These are phyloP conservation scores for Lytechinus pictus DNA, from an alignment of 35 echinoderm and acorn worm species.

Conservation along the genomic window DNA sequence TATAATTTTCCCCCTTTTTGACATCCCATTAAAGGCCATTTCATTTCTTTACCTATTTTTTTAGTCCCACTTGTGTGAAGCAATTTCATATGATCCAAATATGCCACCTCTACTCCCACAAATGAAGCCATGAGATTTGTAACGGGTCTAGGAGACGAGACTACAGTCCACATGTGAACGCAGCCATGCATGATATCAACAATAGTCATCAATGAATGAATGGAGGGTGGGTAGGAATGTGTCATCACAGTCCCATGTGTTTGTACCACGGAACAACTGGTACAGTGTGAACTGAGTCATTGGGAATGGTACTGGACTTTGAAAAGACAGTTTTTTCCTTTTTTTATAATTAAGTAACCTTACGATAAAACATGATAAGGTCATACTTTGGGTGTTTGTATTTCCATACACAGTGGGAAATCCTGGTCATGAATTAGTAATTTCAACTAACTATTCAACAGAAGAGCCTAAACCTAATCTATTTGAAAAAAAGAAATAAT, in stretches of 20 bases:
- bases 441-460: too few relatives aligned
- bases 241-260: neutral
- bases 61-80: too few relatives aligned
- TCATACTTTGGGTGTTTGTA: neutral
- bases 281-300: neutral
- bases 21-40: too few relatives aligned
- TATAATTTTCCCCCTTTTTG: too few relatives aligned
- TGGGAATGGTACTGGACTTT: neutral
- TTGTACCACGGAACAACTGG: neutral
- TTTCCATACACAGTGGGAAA: neutral
- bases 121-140: neutral
- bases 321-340: neutral
- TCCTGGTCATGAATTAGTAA: neutral
- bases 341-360: too few relatives aligned
- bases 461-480: too few relatives aligned
- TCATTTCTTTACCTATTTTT: too few relatives aligned
- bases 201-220: neutral
- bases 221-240: neutral
- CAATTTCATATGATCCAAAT: too few relatives aligned
- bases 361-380: neutral
- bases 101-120: too few relatives aligned
- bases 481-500: too few relatives aligned
- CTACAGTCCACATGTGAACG: neutral
- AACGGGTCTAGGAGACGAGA: neutral
- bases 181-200: neutral